Conservation (phyloP, 2,888 invertebrate genomes). For the Volucella bombylans region DNA sequence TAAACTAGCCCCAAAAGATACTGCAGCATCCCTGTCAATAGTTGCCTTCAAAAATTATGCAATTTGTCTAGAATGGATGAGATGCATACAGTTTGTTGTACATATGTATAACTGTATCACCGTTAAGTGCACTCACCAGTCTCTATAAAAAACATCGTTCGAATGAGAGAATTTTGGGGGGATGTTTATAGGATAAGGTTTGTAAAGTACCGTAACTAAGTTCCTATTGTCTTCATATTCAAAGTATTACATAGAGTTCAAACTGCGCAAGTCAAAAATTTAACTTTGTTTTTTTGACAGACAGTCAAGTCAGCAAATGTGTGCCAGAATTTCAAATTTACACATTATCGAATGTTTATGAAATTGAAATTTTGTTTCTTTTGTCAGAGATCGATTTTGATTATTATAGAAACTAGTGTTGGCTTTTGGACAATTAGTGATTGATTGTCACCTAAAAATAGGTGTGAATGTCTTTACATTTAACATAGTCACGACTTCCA, state of each 20-base stretch:
- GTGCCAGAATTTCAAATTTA: neutral
- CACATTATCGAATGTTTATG: too few relatives aligned
- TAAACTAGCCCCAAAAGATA: neutral
- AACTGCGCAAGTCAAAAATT: conserved; percentile 40
- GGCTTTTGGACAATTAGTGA: too few relatives aligned
- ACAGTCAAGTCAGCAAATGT: conserved; percentile 29
- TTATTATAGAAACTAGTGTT: too few relatives aligned
- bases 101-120: conserved; percentile 35
- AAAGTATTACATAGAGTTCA: neutral
- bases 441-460: too few relatives aligned
- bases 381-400: too few relatives aligned
- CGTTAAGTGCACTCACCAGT: conserved; percentile 35
- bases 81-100: neutral
- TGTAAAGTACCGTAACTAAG: conserved; percentile 46
- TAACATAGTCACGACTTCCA: too few relatives aligned
- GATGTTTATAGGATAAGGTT: conserved; percentile 26
- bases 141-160: conserved; percentile 36
- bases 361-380: too few relatives aligned
- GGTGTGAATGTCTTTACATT: too few relatives aligned
- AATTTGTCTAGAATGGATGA: conserved; percentile 50
- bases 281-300: neutral
- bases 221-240: conserved; percentile 40
- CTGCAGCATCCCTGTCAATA: conserved; percentile 22
- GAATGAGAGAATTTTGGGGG: neutral
- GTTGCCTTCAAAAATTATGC: conserved; percentile 51